Base-by-base conservation (phyloP, 1,140 invertebrate species). In the Globodera rostochiensis region DNA sequence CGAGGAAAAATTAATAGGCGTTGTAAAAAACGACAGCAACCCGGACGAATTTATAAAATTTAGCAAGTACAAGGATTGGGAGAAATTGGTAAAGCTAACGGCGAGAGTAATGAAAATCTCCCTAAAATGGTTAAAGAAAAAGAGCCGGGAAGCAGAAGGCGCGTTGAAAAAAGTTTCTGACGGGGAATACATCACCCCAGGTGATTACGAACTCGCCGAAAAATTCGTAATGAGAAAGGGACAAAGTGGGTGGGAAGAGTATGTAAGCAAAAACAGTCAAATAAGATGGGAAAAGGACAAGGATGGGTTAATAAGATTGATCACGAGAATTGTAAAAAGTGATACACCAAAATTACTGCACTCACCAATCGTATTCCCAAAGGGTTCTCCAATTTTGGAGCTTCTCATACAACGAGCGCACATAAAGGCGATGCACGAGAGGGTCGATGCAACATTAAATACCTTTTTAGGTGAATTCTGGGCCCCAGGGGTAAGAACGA, bases 21-120 rank as follows among this genome's bases (percentile, higher is more conserved):
- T 46, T 0, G 49, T 46, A 46, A 73, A 36, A 73, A 73, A n/a
- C n/a, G 0, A 21, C 46, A n/a, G 11, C 6, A 11, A 50, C 3
- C 0, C 6, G 0, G 0, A 0, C 11, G 50, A 50, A 50, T 50
- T 50, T 19, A 73, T 7, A n/a, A 73, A n/a, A 21, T 73, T 36
- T 49, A 7, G n/a, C 15, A 25, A 73, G 6, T 25, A 25, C 19
- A 73, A 49, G 0, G 71, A 73, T 19, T 73, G 71, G 71, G 53
- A 73, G 8, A 73, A 73, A 73, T 19, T 73, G 19, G 7, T 73
- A 73, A 73, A 73, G 36, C n/a, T 36, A 49, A 36, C 36, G n/a
- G 47, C 36, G n/a, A 36, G 47, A 49, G 25, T 73, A 19, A 49
- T 53, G 6, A n/a, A 49, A 6, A 21, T 73, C 6, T 6, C 6